phyloP scores from a whole-genome alignment of 2,888 invertebrate species.

The Stenurella melanura region DNA sequence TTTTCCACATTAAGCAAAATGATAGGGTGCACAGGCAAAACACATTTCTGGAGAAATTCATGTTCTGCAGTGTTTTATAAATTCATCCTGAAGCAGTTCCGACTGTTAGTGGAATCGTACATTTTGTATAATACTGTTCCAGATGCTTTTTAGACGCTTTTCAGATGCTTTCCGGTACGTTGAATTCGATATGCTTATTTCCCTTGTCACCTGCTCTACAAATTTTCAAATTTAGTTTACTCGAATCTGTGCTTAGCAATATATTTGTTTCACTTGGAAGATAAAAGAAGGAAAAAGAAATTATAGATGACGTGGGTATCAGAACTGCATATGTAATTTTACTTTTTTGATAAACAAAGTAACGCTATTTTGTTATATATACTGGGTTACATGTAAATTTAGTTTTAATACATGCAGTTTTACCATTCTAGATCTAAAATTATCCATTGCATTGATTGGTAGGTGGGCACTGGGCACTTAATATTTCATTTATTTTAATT shows the following conservation, averaged over 20 bases:
- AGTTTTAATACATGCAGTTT: too few relatives aligned
- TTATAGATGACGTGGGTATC: too few relatives aligned
- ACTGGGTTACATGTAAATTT: too few relatives aligned
- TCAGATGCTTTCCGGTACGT: constrained; percentile 28
- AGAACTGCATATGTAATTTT: too few relatives aligned
- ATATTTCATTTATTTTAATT: too few relatives aligned
- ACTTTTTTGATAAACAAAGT: too few relatives aligned
- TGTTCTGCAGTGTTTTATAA: constrained; percentile 11
- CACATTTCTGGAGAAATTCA: neutral
- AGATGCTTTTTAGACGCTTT: constrained; percentile 20
- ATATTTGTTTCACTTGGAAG: neutral
- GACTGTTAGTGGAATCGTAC: constrained; percentile 29
- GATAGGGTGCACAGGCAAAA: neutral
- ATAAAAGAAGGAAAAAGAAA: neutral
- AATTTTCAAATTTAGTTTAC: constrained; percentile 19
- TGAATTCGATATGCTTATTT: constrained; percentile 38
- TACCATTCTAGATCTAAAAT: too few relatives aligned
- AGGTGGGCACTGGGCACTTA: too few relatives aligned
- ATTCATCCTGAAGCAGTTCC: constrained; percentile 28
- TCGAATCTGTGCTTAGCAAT: neutral
- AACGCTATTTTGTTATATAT: too few relatives aligned
- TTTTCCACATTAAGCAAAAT: neutral
- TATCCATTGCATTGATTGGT: too few relatives aligned
- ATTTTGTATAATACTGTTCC: constrained; percentile 25
- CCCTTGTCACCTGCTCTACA: constrained; percentile 41